Evolutionary conservation across 2,797 vertebrate species (phyloP), one percentile per base, ranked within the genome.

Genomic region (Vespertilio murinus): DNA sequence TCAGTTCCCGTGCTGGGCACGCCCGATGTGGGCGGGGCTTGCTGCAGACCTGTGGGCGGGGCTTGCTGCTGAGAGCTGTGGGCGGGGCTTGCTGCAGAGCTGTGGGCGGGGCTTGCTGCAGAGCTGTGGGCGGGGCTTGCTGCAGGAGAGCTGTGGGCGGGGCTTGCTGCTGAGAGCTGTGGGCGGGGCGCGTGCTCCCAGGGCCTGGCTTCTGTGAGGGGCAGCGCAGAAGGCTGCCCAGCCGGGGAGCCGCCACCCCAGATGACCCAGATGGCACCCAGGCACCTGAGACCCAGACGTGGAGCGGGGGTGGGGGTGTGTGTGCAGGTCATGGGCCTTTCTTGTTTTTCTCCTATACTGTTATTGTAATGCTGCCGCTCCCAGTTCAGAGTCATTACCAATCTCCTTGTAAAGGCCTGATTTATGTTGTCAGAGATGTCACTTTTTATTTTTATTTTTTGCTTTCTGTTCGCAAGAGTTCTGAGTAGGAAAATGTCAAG

Each of bases 401-500:
- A 59, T 14, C 33, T 52, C 40, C 30, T 23, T 18, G 6, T 42
- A 42, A 42, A 71, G 52, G 22, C 65, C 78, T 18, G 18, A 84
- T 59, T 67, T 13, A 78, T 18, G 4, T 42, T 5, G 13, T 54
- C 47, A 84, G 71, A 25, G 14, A 52, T 65, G 77, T 82, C 71
- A 30, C 9, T 28, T 81, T 78, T 84, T 74, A 47, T 8, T 25
- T 78, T 78, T 49, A n/a, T 52, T 30, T 78, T 49, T 52, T 30
- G 67, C 33, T 47, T 38, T 40, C 49, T 18, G 30, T 67, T 8
- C 40, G 42, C 67, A 20, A 8, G 49, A 81, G 69, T 59, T 80
- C 40, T 78, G 77, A 95, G 65, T 22, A 64, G 56, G 75, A 79
- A 49, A 61, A 67, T 71, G 45, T 47, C 47, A 40, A 78, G 35